Percentiles rank a stretch among this genome's conserved stretches.
Evolutionary conservation across 2,797 vertebrate genomes (phyloP).

Genomic region (Sebastes umbrosus): DNA sequence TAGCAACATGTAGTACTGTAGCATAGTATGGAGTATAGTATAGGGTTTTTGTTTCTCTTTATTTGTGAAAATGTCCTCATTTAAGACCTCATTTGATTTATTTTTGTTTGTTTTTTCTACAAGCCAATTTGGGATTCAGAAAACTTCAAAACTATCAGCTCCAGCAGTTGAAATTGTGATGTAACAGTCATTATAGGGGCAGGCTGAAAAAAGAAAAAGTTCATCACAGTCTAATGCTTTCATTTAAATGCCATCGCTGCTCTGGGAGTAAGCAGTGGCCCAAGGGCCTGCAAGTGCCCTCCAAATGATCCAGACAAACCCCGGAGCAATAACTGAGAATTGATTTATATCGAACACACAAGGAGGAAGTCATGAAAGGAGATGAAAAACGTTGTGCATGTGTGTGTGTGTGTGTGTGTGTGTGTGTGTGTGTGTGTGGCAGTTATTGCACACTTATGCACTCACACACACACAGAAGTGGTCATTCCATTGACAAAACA

Average conservation of each 20-base stretch:
- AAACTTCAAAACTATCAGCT: neutral
- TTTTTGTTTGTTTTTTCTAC: neutral
- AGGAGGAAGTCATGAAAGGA: neutral
- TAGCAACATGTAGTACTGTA: neutral
- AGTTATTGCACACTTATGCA: neutral
- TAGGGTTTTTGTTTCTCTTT: neutral
- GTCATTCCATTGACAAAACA: neutral
- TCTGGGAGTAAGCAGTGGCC: neutral
- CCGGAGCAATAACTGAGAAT: neutral
- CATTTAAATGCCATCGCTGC: slow-evolving; percentile 14
- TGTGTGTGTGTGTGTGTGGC: neutral
- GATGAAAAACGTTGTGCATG: neutral
- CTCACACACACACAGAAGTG: neutral
- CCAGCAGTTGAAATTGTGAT: neutral
- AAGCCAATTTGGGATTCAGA: neutral
- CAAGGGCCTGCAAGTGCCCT: neutral
- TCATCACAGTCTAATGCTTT: slow-evolving; percentile 27
- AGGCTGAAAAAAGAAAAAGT: neutral
- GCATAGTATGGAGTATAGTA: neutral
- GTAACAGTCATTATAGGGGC: neutral
- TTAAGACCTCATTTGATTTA: neutral
- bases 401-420: too few relatives aligned
- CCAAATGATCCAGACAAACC: neutral
- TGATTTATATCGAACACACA: neutral
- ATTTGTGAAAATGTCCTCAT: neutral